Conservation (phyloP, 2,113 vertebrate genomes). For the Oreocharis arfaki region DNA sequence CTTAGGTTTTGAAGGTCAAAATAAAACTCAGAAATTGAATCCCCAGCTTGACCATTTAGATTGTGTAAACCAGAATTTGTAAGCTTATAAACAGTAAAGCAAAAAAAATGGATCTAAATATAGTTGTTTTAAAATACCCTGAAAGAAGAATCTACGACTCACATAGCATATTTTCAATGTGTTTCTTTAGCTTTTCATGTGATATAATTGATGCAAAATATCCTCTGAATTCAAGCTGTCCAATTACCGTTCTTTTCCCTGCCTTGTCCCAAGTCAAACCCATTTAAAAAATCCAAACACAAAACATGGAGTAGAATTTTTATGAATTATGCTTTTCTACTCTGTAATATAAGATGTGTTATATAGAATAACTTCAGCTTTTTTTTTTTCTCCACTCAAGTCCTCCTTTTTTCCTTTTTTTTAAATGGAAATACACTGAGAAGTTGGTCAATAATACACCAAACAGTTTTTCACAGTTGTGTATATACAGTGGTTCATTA, state of each 20-base stretch:
- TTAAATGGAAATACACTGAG: background rate
- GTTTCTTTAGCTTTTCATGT: background rate
- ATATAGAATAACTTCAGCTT: background rate
- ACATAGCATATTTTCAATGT: background rate
- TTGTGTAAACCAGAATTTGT: background rate
- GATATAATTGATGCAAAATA: background rate
- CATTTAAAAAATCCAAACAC: background rate
- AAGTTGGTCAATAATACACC: background rate
- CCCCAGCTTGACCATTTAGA: background rate
- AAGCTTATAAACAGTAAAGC: background rate
- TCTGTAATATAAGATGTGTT: background rate
- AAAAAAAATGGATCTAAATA: background rate
- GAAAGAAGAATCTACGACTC: background rate
- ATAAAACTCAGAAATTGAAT: background rate
- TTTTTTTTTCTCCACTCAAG: background rate
- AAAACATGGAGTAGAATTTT: background rate
- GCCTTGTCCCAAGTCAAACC: background rate
- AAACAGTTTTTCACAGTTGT: background rate
- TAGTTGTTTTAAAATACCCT: background rate
- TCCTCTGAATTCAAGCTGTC: background rate
- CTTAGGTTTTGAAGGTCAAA: constrained; percentile 23
- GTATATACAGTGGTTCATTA: background rate
- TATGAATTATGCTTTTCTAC: background rate
- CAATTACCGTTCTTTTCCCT: background rate
- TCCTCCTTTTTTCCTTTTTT: background rate